Base-by-base conservation (phyloP, 2,888 invertebrate genomes). In the Neelides folsomi region DNA sequence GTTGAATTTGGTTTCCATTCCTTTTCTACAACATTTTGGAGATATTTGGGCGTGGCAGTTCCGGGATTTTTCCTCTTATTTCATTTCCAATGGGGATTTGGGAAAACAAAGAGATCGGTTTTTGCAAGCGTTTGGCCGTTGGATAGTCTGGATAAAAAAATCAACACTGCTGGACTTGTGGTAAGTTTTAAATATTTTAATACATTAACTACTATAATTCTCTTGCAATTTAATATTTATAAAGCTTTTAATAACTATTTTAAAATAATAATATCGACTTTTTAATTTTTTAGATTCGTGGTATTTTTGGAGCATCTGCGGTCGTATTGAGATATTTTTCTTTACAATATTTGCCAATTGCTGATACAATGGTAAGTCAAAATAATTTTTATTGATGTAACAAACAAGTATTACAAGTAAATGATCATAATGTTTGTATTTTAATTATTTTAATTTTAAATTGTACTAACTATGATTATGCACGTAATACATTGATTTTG, bases 301-400 rank as follows among this genome's bases (percentile, higher is more conserved):
- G 64, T n/a, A 19, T 62, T 9, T 55, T 64, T 5, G 64, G 61
- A 16, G 54, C 59, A 8, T 53, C 56, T 2, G 55, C 61, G 0
- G 62, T 63, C 13, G 56, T 62, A 39, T 50, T 63, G 13, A 52
- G 64, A 18, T 64, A 60, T 41, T 63, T 55, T 46, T 58, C 64
- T 8, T 49, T 64, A 7, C 47, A 62, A 38, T 63, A 64, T 42
- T 45, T 64, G 47, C 56, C 59, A 7, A 58, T 64, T n/a, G 64
- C 58, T 12, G 62, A 64, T 43, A 58, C 62, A 2, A 50, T 56
- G 4, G 27, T 27, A 27, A n/a, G n/a, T n/a, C n/a, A n/a, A n/a
- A 27, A 27, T 27, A 27, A 27, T 27, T 27, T 27, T 27, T 27
- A 7, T 27, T 27, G 7, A 27, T 5, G 7, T 27, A 27, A 27